Percentiles rank a stretch among this genome's conserved stretches.
phyloP scores from a whole-genome alignment of 2,888 invertebrate species.

The Nephrocerus scutellatus region DNA sequence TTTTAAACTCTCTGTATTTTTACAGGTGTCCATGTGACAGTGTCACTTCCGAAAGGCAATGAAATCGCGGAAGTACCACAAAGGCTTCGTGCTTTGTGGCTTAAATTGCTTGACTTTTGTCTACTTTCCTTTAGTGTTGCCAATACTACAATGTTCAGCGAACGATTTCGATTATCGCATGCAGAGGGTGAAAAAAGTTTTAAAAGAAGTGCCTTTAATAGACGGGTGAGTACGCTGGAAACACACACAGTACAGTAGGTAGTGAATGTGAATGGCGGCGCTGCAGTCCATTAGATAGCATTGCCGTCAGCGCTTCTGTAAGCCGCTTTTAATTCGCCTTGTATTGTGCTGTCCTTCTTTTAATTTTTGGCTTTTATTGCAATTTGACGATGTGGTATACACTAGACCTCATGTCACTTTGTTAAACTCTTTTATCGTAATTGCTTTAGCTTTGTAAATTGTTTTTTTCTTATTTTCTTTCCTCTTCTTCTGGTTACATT shows the following conservation, averaged over 20 bases:
- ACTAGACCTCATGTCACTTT: no score
- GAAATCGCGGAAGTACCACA: conserved; percentile 47
- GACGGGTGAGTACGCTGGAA: conserved; percentile 49
- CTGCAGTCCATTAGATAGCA: not conserved
- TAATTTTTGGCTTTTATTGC: conserved; percentile 8
- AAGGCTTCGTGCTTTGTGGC: conserved; percentile 47
- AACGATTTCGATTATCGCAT: conserved; percentile 53
- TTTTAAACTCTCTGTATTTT: conserved; percentile 13
- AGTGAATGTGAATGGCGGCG: not conserved
- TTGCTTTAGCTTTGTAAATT: conserved; percentile 1
- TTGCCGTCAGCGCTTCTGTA: conserved; percentile 1
- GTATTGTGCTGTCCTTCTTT: no score
- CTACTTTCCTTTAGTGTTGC: conserved; percentile 43
- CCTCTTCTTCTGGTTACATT: not conserved
- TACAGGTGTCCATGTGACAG: conserved; percentile 41
- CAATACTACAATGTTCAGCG: conserved; percentile 41
- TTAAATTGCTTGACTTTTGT: conserved; percentile 46
- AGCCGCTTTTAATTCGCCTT: no score
- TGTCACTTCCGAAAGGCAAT: conserved; percentile 42
- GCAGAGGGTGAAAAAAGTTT: conserved; percentile 52
- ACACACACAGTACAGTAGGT: not conserved
- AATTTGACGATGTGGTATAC: not conserved
- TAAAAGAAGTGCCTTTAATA: conserved; percentile 56
- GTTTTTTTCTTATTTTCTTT: conserved; percentile 1
- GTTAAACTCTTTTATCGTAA: no score